Conservation (phyloP, 1,140 invertebrate genomes). For the Monomorium pharaonis region DNA sequence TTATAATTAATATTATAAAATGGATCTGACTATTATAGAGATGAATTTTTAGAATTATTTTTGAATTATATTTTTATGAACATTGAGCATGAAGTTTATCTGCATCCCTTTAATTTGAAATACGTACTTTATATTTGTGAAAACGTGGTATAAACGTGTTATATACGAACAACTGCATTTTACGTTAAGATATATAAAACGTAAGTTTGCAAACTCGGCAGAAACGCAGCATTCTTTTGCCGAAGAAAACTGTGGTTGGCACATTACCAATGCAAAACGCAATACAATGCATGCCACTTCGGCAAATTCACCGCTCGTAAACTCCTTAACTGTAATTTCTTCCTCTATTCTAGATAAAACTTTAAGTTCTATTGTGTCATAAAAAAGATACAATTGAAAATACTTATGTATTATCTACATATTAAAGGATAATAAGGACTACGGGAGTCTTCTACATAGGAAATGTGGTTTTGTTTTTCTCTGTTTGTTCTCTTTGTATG, state of each 20-base stretch:
- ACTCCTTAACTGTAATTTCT: conserved; percentile 40
- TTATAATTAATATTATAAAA: too few species aligned
- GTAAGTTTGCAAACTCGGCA: conserved; percentile 54
- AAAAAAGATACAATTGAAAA: conserved; percentile 14
- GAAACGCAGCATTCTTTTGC: conserved; percentile 47
- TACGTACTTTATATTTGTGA: not conserved
- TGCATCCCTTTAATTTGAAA: not conserved
- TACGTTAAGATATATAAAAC: conserved; percentile 57
- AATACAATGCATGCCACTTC: conserved; percentile 45
- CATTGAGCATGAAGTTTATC: not conserved
- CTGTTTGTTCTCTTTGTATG: not conserved
- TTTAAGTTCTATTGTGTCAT: not conserved
- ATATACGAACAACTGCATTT: conserved; percentile 10
- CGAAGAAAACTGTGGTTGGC: conserved; percentile 18
- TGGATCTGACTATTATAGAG: not conserved
- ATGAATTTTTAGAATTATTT: not conserved
- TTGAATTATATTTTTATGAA: not conserved
- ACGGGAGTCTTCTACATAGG: not conserved
- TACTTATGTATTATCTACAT: not conserved
- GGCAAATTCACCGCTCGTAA: conserved; percentile 40
- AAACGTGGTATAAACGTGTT: not conserved
- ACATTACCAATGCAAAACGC: conserved; percentile 54
- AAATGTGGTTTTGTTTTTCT: not conserved
- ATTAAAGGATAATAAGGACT: not conserved
- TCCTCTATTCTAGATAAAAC: conserved; percentile 20